A percentile compares a stretch with the other conserved stretches of the same genome.
These are phyloP conservation scores for Hydropotes inermis DNA, from an alignment of 2,113 vertebrate species.

Conservation along the genomic window DNA sequence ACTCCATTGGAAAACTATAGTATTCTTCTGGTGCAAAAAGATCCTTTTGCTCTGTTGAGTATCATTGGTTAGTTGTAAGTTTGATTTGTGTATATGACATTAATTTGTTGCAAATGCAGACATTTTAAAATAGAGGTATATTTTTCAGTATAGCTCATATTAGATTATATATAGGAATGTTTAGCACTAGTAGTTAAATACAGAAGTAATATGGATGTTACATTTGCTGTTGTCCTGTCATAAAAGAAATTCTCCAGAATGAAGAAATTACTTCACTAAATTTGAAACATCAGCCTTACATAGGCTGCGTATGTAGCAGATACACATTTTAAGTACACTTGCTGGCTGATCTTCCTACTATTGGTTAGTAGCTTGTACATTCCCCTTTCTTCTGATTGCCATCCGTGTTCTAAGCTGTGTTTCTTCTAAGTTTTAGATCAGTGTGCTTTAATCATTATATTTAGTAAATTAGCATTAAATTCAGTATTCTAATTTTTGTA, in stretches of 20 bases:
- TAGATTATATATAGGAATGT: neutral
- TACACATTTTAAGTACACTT: neutral
- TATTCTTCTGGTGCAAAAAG: neutral
- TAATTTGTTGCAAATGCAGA: conserved; percentile 36
- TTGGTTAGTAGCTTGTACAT: neutral
- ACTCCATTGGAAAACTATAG: neutral
- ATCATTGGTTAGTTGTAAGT: neutral
- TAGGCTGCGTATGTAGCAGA: neutral
- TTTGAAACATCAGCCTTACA: neutral
- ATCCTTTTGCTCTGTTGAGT: neutral
- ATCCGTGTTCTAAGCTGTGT: neutral
- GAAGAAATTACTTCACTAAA: neutral
- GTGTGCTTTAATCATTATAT: conserved; percentile 47
- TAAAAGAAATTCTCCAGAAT: neutral
- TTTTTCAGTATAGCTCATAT: neutral
- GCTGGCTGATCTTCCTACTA: neutral
- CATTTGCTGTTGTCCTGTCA: neutral
- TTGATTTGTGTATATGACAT: neutral
- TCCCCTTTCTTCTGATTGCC: neutral
- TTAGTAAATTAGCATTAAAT: conserved; percentile 35
- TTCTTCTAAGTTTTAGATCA: conserved; percentile 24
- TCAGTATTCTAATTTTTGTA: neutral
- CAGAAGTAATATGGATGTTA: neutral
- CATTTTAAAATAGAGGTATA: neutral
- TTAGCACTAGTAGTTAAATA: neutral